These are phyloP conservation scores for Trachelipus rathkii DNA, from an alignment of 1,140 invertebrate genomes.

Conservation along the genomic window DNA sequence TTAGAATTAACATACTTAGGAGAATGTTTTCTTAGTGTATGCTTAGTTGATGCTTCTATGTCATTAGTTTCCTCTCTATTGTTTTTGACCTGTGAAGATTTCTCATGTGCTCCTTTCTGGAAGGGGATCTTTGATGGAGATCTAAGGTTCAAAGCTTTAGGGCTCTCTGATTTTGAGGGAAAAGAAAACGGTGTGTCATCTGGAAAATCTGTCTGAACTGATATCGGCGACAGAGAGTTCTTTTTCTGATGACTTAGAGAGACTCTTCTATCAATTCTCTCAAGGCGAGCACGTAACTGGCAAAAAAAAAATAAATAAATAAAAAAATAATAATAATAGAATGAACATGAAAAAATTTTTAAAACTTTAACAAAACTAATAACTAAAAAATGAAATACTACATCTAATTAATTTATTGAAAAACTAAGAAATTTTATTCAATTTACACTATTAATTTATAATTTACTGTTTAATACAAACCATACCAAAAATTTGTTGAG, in stretches of 20 bases:
- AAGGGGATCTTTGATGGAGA: neutral
- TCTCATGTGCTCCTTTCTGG: neutral
- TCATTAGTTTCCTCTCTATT: neutral
- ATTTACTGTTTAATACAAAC: no score
- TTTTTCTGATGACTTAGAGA: neutral
- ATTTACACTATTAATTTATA: no score
- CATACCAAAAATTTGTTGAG: no score
- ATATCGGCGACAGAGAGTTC: neutral
- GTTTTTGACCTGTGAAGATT: neutral
- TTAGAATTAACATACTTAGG: neutral
- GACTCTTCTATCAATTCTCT: neutral
- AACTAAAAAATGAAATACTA: no score
- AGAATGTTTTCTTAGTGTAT: slow-evolving; percentile 1
- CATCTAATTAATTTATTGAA: no score
- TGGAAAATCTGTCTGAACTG: slow-evolving; percentile 2
- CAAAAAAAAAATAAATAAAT: no score
- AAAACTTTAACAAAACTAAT: no score
- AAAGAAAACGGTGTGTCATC: neutral
- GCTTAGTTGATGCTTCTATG: neutral
- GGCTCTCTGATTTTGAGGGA: neutral
- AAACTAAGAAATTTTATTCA: no score
- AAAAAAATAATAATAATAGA: no score
- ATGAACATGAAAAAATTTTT: no score
- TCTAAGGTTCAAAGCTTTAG: neutral
- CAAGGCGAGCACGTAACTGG: neutral